Evolutionary conservation across 2,888 invertebrate genomes (phyloP), one percentile per base, ranked within the genome.

Genomic region (Ichneumoninae sp.): DNA sequence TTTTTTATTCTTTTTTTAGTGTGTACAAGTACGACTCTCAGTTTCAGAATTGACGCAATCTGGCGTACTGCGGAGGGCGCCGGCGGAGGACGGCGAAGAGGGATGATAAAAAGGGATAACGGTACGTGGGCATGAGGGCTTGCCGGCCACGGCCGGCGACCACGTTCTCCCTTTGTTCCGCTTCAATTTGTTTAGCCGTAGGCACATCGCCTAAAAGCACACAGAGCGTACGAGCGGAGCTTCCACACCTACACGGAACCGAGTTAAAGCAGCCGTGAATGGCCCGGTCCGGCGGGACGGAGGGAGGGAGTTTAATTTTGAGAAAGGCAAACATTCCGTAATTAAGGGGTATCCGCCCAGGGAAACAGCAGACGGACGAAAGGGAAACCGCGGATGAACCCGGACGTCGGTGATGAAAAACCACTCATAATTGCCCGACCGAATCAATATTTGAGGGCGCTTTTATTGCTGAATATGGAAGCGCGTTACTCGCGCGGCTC

Each of bases 261-360:
- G 47, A 62, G n/a, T 44, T 36, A 44, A 50, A 22, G 60, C 72
- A 36, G 68, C 66, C 40, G 80, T 50, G 80, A 78, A 78, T 72
- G 62, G 69, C 68, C 69, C 66, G 86, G 84, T 50, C 16, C 62
- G 62, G 74, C 16, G 36, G 52, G 69, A 68, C 68, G 54, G 68
- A 19, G 16, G 78, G 52, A 30, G 85, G 86, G 86, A 89, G 90
- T 91, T 91, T 91, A 91, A 91, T 91, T 91, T 91, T 91, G 91
- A 90, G 91, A 89, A 90, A 91, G 86, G 90, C 90, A 91, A 91
- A 91, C 90, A 90, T 89, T 87, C 86, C 84, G 90, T 89, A 91
- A 91, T 91, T 90, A 91, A 90, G 89, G 88, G 86, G 86, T 84
- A 80, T 36, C 50, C 74, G 65, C 52, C 68, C 40, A 50, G 84